These are phyloP conservation scores for Lasioglossum villosulum DNA, from an alignment of 2,888 invertebrate species.

Conservation along the genomic window DNA sequence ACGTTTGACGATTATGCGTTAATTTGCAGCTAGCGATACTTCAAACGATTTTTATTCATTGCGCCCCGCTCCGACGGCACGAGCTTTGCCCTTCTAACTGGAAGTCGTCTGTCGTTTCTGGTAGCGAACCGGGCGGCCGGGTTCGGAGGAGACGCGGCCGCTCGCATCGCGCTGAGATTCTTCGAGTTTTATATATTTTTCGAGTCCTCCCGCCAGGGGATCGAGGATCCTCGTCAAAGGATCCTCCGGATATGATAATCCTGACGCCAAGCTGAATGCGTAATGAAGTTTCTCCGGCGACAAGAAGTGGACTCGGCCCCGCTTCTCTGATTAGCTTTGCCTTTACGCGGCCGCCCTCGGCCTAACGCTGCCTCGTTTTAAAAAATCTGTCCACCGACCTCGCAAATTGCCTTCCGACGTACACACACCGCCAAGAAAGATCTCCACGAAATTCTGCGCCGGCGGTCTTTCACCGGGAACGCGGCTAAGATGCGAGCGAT, in stretches of 20 bases:
- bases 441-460: not conserved
- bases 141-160: slow-evolving; percentile 56
- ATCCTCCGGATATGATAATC: slow-evolving; percentile 82
- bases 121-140: slow-evolving; percentile 37
- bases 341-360: slow-evolving; percentile 55
- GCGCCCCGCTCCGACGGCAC: slow-evolving; percentile 79
- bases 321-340: slow-evolving; percentile 75
- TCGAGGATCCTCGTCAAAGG: slow-evolving; percentile 79
- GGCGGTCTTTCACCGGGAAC: not conserved
- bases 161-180: slow-evolving; percentile 65
- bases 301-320: slow-evolving; percentile 63
- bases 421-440: not conserved
- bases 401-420: slow-evolving; percentile 29
- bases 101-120: slow-evolving; percentile 67
- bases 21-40: slow-evolving; percentile 84
- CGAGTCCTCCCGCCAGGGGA: slow-evolving; percentile 67
- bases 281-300: slow-evolving; percentile 76
- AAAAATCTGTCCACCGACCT: slow-evolving; percentile 33
- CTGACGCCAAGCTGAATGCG: slow-evolving; percentile 81
- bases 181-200: slow-evolving; percentile 78
- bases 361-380: slow-evolving; percentile 10
- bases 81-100: slow-evolving; percentile 71
- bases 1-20: slow-evolving; percentile 85
- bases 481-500: not conserved
- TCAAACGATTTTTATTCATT: slow-evolving; percentile 85